These are phyloP conservation scores for Sinocyclocheilus anophthalmus DNA, from an alignment of 2,113 vertebrate species.

Conservation along the genomic window DNA sequence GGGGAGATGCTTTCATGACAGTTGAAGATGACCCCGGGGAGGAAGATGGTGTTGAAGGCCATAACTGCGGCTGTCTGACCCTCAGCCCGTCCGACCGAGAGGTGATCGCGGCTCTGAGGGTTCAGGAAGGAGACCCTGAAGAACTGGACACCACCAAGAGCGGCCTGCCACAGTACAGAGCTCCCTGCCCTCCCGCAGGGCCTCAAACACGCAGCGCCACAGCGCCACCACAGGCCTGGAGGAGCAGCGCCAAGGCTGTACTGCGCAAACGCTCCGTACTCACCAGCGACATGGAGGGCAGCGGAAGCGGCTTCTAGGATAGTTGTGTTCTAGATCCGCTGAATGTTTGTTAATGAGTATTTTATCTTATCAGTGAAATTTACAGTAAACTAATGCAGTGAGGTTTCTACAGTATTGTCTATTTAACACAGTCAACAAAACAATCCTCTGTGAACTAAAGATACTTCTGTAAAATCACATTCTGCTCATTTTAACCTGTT, in stretches of 20 bases:
- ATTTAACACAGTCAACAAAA: neutral
- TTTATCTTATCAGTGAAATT: neutral
- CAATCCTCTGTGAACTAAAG: neutral
- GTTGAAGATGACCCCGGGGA: conserved; percentile 69
- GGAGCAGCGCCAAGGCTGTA: conserved; percentile 61
- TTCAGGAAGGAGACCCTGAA: conserved; percentile 70
- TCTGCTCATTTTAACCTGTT: neutral
- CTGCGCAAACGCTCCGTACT: conserved; percentile 74
- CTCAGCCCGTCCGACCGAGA: conserved; percentile 74
- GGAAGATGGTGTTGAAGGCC: conserved; percentile 49
- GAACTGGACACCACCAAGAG: conserved; percentile 79
- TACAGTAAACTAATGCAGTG: neutral
- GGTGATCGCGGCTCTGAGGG: conserved; percentile 74
- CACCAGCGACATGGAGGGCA: conserved; percentile 78
- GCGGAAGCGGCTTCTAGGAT: conserved; percentile 77
- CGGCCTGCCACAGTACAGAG: conserved; percentile 72
- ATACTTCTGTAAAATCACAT: neutral
- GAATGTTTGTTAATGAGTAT: neutral
- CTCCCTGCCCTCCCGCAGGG: conserved; percentile 67
- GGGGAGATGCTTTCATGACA: conserved; percentile 73
- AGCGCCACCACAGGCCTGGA: conserved; percentile 55
- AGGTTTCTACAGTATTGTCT: neutral
- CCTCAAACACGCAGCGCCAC: conserved; percentile 37
- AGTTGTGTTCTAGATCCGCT: neutral
- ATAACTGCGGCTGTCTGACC: conserved; percentile 76